phyloP scores from a whole-genome alignment of 2,797 vertebrate genomes.

The Allobates femoralis region DNA sequence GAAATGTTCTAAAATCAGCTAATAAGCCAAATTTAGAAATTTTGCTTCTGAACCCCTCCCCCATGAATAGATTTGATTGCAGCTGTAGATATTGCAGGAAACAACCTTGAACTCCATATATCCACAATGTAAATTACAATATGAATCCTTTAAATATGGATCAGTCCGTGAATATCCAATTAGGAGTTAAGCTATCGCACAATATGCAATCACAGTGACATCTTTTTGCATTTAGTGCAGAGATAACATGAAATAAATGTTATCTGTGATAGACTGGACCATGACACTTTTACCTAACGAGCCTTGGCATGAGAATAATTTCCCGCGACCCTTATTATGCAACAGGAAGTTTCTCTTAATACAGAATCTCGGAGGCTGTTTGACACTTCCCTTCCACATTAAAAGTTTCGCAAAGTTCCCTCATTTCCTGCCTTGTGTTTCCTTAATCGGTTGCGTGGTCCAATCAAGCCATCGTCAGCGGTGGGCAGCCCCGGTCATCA shows the following conservation, averaged over 20 bases:
- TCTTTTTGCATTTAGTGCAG: background rate
- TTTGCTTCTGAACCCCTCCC: too few relatives aligned
- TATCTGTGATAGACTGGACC: background rate
- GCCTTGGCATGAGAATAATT: slow-evolving; percentile 27
- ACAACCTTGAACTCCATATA: background rate
- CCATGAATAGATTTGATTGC: too few relatives aligned
- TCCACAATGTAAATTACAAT: background rate
- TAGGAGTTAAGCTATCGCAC: background rate
- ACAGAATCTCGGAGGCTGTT: slow-evolving; percentile 12
- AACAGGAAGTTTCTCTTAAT: slow-evolving; percentile 41
- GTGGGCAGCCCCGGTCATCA: background rate
- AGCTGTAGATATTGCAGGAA: background rate
- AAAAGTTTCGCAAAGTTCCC: slow-evolving; percentile 11
- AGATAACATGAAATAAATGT: background rate
- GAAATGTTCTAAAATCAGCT: too few relatives aligned
- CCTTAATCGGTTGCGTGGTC: slow-evolving; percentile 29
- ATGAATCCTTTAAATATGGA: background rate
- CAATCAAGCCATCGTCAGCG: background rate
- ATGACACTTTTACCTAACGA: slow-evolving; percentile 2
- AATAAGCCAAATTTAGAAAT: too few relatives aligned
- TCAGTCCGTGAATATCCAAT: background rate
- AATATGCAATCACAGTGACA: slow-evolving; percentile 3
- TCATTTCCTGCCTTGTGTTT: slow-evolving; percentile 51
- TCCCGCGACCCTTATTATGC: slow-evolving; percentile 46
- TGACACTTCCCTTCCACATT: slow-evolving; percentile 41